Conservation (phyloP, 1,140 invertebrate species). For the Palaemon carinicauda region DNA sequence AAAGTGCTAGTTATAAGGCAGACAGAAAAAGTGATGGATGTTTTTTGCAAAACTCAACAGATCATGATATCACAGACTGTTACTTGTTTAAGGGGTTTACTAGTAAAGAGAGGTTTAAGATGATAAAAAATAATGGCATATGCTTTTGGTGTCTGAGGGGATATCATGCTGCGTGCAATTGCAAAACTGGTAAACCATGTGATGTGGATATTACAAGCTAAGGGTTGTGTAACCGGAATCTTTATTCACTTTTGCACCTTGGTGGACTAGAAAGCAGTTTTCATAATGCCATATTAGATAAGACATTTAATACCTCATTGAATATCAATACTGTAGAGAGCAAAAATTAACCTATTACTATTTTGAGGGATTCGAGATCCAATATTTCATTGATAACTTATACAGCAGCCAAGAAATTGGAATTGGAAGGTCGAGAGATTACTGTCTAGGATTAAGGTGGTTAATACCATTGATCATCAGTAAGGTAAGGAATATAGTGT, state of each 20-base stretch:
- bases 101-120: no score
- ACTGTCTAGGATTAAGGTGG: conserved; percentile 15
- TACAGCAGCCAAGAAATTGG: background rate
- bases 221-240: no score
- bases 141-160: no score
- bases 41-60: no score
- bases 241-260: background rate
- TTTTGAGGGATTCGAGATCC: conserved; percentile 15
- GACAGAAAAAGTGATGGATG: no score
- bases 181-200: no score
- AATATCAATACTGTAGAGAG: background rate
- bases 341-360: background rate
- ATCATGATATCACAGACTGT: no score
- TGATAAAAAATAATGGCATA: no score
- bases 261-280: background rate
- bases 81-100: no score
- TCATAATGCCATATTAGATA: background rate
- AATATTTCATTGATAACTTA: background rate
- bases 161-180: no score
- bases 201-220: no score
- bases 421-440: background rate
- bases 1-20: no score
- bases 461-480: background rate
- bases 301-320: background rate
- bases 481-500: background rate